Evolutionary conservation across 2,797 vertebrate genomes (phyloP), one percentile per base, ranked within the genome.

Genomic region (Gorsachius magnificus): DNA sequence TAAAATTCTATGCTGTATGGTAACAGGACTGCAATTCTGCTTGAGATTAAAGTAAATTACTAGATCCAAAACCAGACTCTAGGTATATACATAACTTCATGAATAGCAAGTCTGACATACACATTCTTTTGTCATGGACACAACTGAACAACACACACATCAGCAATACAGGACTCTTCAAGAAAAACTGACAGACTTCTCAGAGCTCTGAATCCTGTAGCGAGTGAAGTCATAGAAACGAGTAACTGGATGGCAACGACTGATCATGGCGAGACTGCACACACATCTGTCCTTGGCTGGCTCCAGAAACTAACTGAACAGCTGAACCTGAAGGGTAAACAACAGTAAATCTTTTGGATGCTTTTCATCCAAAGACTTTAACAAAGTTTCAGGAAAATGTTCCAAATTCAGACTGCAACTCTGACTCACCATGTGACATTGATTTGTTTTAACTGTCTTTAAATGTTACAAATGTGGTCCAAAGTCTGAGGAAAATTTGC

Each of bases 271-370:
- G 69, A 83, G 84, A 75, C 48, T 68, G 89, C 78, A 87, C 71
- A 76, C 83, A 84, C 81, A 87, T 87, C 83, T 81, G 74, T 50
- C 89, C 64, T 8, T 17, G 38, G 33, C 79, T 83, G 53, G 16
- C 46, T 94, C 91, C 89, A 96, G 61, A 94, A 84, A 85, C 82
- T 72, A 89, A 89, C 43, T 1, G 21, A 87, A 91, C 96, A 95
- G 95, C 79, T 75, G 65, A 93, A 81, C 50, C 25, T 0, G 0
- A 91, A 61, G 46, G 66, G 68, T 61, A 93, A 94, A 94, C 94
- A 95, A 68, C 58, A 89, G 64, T 74, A 91, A 79, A 91, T 60
- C 83, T 71, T 79, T 46, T 51, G 75, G 75, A 63, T 70, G 48
- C 13, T 86, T 85, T 66, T 71, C 72, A 92, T 77, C 56, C 38